These are phyloP conservation scores for Leptogaster cylindrica DNA, from an alignment of 2,888 invertebrate species.

Conservation along the genomic window DNA sequence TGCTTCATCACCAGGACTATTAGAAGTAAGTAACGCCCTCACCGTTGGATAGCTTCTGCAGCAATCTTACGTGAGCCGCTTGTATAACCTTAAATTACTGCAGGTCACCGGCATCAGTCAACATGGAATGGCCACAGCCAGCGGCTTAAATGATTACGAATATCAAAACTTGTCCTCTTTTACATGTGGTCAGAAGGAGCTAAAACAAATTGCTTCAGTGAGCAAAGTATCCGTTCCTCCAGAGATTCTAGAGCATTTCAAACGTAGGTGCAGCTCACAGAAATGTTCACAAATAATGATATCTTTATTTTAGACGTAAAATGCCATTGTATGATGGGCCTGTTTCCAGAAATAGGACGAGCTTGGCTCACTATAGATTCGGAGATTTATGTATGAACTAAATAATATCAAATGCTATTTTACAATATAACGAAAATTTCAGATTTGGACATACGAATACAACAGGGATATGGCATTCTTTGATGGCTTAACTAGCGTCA, in stretches of 20 bases:
- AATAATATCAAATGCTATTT: not conserved
- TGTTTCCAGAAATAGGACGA: conserved; percentile 94
- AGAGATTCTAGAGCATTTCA: conserved; percentile 94
- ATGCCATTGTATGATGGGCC: conserved; percentile 95
- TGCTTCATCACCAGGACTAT: conserved; percentile 55
- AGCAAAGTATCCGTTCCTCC: conserved; percentile 89
- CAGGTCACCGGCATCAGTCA: conserved; percentile 71
- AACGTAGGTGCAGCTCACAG: conserved; percentile 69
- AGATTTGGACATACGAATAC: conserved; percentile 92
- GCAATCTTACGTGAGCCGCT: not conserved
- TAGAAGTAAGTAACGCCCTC: conserved; percentile 55
- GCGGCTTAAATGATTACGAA: conserved; percentile 89
- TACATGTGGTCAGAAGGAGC: conserved; percentile 70
- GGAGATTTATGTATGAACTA: conserved; percentile 80
- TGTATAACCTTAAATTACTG: conserved; percentile 3
- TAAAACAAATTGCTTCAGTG: conserved; percentile 79
- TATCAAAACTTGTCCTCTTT: conserved; percentile 82
- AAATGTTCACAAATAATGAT: not conserved
- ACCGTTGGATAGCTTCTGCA: not conserved
- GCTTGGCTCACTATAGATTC: conserved; percentile 98
- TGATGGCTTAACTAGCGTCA: conserved; percentile 93
- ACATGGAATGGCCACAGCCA: conserved; percentile 79
- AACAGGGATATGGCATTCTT: conserved; percentile 95
- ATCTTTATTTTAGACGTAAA: conserved; percentile 77
- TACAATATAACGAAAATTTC: not conserved